Evolutionary conservation across 2,113 vertebrate genomes (phyloP).

Genomic region (Onychostruthus taczanowskii): DNA sequence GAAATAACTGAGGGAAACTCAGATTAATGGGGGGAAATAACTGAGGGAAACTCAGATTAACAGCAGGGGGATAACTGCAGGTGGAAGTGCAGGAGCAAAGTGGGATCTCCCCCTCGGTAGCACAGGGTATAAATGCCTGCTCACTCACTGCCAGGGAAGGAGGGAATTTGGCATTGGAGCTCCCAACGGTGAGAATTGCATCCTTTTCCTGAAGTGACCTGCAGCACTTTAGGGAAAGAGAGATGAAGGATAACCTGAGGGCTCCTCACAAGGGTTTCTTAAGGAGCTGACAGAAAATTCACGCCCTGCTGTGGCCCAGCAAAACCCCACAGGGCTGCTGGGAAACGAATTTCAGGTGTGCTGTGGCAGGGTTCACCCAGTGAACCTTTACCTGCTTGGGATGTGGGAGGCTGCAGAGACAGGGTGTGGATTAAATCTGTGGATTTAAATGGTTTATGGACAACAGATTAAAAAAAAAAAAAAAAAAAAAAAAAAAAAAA

Average conservation of each 20-base stretch:
- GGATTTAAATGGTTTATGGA: background rate
- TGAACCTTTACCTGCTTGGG: fast-evolving
- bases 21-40: background rate
- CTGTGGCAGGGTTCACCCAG: background rate
- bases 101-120: background rate
- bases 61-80: background rate
- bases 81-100: background rate
- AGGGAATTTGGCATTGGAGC: background rate
- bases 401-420: background rate
- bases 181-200: background rate
- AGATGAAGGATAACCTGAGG: background rate
- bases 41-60: background rate
- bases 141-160: background rate
- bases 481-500: too few relatives aligned
- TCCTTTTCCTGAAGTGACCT: background rate
- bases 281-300: background rate
- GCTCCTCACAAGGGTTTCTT: background rate
- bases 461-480: background rate
- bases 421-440: fast-evolving
- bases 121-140: fast-evolving
- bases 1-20: background rate
- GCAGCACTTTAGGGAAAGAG: background rate
- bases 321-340: background rate
- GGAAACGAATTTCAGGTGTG: background rate
- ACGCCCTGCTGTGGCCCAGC: background rate